Conservation (phyloP, 1,140 invertebrate genomes). For the Drosophila sproati region DNA sequence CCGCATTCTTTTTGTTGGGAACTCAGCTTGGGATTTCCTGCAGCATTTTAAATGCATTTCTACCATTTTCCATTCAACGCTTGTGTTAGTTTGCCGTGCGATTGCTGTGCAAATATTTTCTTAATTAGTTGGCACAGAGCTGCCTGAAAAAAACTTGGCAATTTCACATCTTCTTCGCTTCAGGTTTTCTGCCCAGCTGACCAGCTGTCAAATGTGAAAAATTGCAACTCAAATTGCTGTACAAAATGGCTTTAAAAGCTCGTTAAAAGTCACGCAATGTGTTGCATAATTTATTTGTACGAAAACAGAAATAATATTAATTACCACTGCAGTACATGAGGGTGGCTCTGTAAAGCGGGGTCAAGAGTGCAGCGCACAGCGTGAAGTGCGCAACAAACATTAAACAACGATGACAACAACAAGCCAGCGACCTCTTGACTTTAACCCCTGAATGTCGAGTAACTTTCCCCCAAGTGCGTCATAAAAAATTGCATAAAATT, state of each 20-base stretch:
- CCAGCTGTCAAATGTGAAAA: constrained; percentile 80
- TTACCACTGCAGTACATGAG: constrained; percentile 56
- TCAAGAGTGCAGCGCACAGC: constrained; percentile 47
- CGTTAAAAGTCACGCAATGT: constrained; percentile 80
- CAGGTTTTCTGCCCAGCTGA: constrained; percentile 22
- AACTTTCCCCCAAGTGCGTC: constrained; percentile 38
- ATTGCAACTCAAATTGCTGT: constrained; percentile 79
- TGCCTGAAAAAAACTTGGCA: constrained; percentile 32
- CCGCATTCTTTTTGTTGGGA: constrained; percentile 24
- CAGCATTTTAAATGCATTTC: constrained; percentile 46
- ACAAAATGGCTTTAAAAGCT: constrained; percentile 77
- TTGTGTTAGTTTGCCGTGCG: constrained; percentile 39
- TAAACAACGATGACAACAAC: constrained; percentile 23
- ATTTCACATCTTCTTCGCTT: constrained; percentile 3
- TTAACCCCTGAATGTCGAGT: constrained; percentile 29
- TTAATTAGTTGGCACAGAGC: constrained; percentile 67
- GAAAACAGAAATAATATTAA: constrained; percentile 79
- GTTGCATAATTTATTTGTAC: constrained; percentile 78
- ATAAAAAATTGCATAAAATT: constrained; percentile 77
- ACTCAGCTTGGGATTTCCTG: constrained; percentile 39
- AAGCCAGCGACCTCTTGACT: constrained; percentile 26
- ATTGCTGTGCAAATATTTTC: constrained; percentile 77
- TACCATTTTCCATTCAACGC: constrained; percentile 13
- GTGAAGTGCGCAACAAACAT: constrained; percentile 28
- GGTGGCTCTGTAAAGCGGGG: neutral